A percentile compares a stretch with the other conserved stretches of the same genome.
Evolutionary conservation across 2,113 vertebrate species (phyloP).

Genomic region (Bos javanicus): DNA sequence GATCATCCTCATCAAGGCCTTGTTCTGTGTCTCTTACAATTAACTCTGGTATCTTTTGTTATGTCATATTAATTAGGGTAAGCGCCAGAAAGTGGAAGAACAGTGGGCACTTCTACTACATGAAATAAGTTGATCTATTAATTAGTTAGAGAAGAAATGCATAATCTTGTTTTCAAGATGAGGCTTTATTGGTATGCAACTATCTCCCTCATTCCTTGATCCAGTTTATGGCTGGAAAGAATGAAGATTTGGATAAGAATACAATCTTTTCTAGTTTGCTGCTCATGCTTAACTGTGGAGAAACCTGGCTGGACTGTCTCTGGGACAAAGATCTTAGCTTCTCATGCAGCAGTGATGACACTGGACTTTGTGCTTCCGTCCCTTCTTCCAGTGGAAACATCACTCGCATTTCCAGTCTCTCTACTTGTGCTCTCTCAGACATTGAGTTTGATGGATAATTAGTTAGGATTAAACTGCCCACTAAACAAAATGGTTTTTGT

Average conservation of each 20-base stretch:
- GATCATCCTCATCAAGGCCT: not conserved
- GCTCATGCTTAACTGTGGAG: not conserved
- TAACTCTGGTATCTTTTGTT: not conserved
- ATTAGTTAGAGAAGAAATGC: not conserved
- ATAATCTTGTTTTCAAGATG: not conserved
- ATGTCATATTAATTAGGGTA: not conserved
- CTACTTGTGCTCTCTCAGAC: not conserved
- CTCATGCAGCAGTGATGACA: fast-evolving
- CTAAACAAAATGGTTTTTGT: not conserved
- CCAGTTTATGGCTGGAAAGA: not conserved
- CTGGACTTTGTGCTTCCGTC: fast-evolving
- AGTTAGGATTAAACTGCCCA: not conserved
- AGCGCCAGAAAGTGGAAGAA: not conserved
- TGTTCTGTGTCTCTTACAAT: not conserved
- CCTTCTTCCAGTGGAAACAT: not conserved
- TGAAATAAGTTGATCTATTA: not conserved
- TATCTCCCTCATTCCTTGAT: not conserved
- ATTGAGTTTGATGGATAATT: not conserved
- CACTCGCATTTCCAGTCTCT: fast-evolving
- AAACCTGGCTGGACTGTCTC: not conserved
- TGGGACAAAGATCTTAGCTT: too few species aligned
- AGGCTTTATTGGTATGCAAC: not conserved
- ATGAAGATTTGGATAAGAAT: not conserved
- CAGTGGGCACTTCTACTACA: not conserved
- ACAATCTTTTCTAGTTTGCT: not conserved